Conservation (phyloP, 2,888 invertebrate species). For the Cosmia trapezina region DNA sequence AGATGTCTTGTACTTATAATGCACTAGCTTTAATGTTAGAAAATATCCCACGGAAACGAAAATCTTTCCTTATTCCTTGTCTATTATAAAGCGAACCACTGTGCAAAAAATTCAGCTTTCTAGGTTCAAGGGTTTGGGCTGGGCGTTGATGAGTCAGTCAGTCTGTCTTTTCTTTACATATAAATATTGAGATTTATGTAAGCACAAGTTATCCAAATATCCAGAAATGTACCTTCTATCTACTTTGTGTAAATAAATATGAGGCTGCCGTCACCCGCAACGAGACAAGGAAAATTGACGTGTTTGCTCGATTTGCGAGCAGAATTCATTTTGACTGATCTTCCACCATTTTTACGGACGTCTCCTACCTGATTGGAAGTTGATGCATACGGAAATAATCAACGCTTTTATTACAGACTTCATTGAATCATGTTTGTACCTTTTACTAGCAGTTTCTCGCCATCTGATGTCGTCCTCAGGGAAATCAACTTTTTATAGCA, state of each 20-base stretch:
- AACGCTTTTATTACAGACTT: conserved; percentile 25
- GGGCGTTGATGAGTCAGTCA: no score
- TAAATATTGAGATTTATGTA: no score
- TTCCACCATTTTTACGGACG: background rate
- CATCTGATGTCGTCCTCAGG: conserved; percentile 20
- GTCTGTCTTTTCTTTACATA: no score
- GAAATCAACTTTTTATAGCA: conserved; percentile 49
- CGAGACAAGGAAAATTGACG: background rate
- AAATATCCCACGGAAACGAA: no score
- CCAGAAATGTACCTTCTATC: background rate
- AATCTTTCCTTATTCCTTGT: no score
- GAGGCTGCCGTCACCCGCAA: fast-evolving
- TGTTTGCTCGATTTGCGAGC: background rate
- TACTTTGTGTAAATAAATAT: background rate
- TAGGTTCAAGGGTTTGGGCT: no score
- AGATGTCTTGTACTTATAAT: background rate
- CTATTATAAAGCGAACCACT: no score
- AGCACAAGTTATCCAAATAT: background rate
- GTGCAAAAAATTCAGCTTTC: no score
- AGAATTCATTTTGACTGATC: background rate
- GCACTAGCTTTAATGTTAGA: no score
- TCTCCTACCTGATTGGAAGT: background rate
- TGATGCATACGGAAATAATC: background rate
- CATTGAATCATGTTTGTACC: conserved; percentile 12
- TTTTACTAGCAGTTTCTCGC: conserved; percentile 11